Evolutionary conservation across 2,888 invertebrate species (phyloP), one percentile per base, ranked within the genome.

Genomic region (Bibio marci): DNA sequence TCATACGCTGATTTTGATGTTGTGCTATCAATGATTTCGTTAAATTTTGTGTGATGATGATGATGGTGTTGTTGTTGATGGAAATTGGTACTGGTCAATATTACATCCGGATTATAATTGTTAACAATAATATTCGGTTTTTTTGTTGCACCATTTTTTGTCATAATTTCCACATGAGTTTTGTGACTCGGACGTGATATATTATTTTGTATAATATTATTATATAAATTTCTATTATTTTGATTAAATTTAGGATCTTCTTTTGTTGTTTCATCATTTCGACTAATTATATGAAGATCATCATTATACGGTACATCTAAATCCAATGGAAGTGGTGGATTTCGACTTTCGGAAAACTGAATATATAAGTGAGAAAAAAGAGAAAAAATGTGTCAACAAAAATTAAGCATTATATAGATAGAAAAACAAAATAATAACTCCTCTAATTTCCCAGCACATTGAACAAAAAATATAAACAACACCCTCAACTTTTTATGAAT

Each of bases 91-190:
- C 46, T 45, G 26, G 47, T 47, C 45, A 52, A 50, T 18, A 59
- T 56, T n/a, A 61, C 55, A 46, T 63, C 60, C 13, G 59, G 59
- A 52, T 59, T 58, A 44, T 59, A 62, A 44, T 73, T 73, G 55
- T 71, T 72, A 44, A 72, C 70, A 50, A 72, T 68, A 52, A 73
- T 72, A 48, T 72, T 70, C 52, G 67, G 71, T 49, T 72, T 69
- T 49, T 72, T 71, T 39, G 73, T 70, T 45, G 73, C 71, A 43
- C 73, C 73, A 45, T 72, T 70, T 54, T 73, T 73, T 36, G 73
- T 73, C 49, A 73, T 73, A 47, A 73, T 71, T 60, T 74, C 74
- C 32, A 73, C 72, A 50, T 73, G 73, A 41, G 73, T 73, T 62
- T 73, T 74, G 60, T 73, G 73, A 51, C 72, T 73, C 42, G 73